Conservation (phyloP, 2,888 invertebrate genomes). For the Sericinus montela region DNA sequence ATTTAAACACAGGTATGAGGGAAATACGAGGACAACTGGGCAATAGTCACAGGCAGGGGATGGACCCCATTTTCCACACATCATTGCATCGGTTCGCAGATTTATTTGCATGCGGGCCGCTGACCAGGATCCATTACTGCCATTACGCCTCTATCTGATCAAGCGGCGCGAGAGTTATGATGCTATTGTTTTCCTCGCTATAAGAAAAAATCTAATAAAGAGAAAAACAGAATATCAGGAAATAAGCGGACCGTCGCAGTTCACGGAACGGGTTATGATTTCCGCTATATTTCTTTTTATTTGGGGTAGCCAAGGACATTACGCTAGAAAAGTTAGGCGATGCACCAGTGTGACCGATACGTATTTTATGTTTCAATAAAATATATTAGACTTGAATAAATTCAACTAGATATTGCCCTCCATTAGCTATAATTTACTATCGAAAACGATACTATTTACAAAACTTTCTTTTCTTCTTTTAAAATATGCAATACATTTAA, state of each 20-base stretch:
- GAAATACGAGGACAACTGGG: constrained; percentile 25
- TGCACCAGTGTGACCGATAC: constrained; percentile 21
- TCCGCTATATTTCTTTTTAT: constrained; percentile 63
- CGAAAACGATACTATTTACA: too few relatives aligned
- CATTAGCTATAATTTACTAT: too few relatives aligned
- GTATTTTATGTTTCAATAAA: constrained; percentile 13
- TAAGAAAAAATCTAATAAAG: constrained; percentile 61
- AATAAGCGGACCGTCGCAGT: constrained; percentile 47
- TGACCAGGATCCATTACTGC: constrained; percentile 79
- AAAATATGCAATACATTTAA: too few relatives aligned
- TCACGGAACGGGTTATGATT: constrained; percentile 62
- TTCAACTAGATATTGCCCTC: too few relatives aligned
- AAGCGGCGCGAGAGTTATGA: constrained; percentile 75
- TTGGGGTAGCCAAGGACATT: constrained; percentile 32
- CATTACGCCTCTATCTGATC: constrained; percentile 76
- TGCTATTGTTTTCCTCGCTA: constrained; percentile 73
- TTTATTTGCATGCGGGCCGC: constrained; percentile 81
- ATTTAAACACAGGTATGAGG: constrained; percentile 16
- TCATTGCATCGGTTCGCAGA: constrained; percentile 78
- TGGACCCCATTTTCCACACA: constrained; percentile 77
- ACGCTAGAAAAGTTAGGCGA: constrained; percentile 24
- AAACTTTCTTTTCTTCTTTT: too few relatives aligned
- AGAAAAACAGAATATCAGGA: constrained; percentile 49
- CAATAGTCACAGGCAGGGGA: constrained; percentile 48
- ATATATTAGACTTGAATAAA: constrained; percentile 18